These are phyloP conservation scores for Genyomyrus donnyi DNA, from an alignment of 2,113 vertebrate genomes.

Conservation along the genomic window DNA sequence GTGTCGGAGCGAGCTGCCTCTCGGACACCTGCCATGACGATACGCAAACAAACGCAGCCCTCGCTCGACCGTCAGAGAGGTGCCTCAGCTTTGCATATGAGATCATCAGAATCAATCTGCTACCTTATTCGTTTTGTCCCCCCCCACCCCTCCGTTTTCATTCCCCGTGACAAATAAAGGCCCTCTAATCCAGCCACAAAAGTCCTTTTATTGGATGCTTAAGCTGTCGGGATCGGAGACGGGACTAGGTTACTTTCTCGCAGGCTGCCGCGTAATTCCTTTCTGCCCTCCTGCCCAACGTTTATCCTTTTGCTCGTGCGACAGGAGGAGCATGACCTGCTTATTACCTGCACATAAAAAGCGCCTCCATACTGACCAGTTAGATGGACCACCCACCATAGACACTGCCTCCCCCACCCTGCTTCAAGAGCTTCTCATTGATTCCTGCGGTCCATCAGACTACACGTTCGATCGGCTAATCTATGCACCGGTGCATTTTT, in stretches of 20 bases:
- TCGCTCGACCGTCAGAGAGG: conserved; percentile 39
- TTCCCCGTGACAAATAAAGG: conserved; percentile 55
- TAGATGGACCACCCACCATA: background rate
- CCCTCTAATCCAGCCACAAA: conserved; percentile 51
- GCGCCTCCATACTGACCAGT: conserved; percentile 20
- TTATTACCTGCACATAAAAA: conserved; percentile 31
- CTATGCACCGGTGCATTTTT: conserved; percentile 56
- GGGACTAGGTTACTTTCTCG: conserved; percentile 24
- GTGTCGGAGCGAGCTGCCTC: conserved; percentile 42
- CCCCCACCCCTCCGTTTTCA: conserved; percentile 45
- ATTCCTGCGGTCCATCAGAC: conserved; percentile 49
- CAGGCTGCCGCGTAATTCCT: conserved; percentile 19
- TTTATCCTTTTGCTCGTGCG: conserved; percentile 2
- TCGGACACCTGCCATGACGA: conserved; percentile 52
- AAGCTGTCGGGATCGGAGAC: conserved; percentile 36
- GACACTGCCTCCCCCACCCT: background rate
- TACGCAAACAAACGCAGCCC: conserved; percentile 34
- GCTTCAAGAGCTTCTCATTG: conserved; percentile 55
- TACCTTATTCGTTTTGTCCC: conserved; percentile 41
- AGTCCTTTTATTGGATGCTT: conserved; percentile 52
- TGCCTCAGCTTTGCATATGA: conserved; percentile 48
- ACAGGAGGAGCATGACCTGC: conserved; percentile 28
- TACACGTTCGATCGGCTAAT: conserved; percentile 49
- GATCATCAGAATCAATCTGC: conserved; percentile 54
- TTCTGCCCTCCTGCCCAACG: conserved; percentile 6